Percentiles rank a stretch among this genome's conserved stretches.
Evolutionary conservation across 2,113 vertebrate species (phyloP).

Genomic region (Mustela nigripes): DNA sequence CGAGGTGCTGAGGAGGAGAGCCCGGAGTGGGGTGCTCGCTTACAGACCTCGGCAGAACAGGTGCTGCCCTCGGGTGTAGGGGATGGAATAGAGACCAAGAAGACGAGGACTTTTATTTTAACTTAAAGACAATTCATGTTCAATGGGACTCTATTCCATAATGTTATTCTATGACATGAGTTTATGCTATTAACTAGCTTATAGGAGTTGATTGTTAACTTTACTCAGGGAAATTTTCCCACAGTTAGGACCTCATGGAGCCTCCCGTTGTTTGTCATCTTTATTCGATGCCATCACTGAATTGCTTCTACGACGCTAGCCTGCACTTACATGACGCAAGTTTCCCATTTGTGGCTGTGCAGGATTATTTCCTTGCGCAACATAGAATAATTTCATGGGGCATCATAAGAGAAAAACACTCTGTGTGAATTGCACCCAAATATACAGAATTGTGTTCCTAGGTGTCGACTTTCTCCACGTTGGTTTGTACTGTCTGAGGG

Average conservation of each 20-base stretch:
- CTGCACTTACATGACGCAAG: neutral
- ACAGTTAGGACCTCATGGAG: neutral
- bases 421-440: neutral
- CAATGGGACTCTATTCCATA: neutral
- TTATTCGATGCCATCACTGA: neutral
- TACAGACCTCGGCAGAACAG: no score
- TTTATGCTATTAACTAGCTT: neutral
- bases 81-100: neutral
- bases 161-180: neutral
- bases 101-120: no score
- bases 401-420: no score
- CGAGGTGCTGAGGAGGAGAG: rapidly evolving
- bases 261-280: neutral
- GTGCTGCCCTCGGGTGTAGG: rapidly evolving
- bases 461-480: neutral
- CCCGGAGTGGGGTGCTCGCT: neutral
- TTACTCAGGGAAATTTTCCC: neutral
- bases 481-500: neutral
- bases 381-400: neutral
- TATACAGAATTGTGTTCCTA: neutral
- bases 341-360: neutral
- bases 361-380: neutral
- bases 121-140: neutral
- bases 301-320: no score
- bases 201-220: no score